Evolutionary conservation across 2,888 invertebrate genomes (phyloP), one percentile per base, ranked within the genome.

Genomic region (Mimumesa dahlbomi): DNA sequence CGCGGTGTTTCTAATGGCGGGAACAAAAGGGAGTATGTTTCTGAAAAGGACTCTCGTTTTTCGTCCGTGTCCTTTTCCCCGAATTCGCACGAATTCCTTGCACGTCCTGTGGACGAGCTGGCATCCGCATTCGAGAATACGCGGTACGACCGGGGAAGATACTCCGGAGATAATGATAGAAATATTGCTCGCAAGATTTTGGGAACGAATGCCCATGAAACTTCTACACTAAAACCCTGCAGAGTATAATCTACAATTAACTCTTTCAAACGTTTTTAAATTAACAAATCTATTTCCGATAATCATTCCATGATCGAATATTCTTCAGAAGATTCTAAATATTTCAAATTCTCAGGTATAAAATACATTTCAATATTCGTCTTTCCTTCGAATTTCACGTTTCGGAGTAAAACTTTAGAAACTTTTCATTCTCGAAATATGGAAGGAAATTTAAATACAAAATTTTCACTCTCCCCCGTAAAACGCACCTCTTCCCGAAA

Each of bases 81-180:
- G 73, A 74, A 74, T 74, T 71, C 74, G 67, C 78, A 69, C 77
- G 79, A 80, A 80, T 80, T 80, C 79, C 72, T 58, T 43, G 75
- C 79, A 80, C 77, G 79, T 79, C 59, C 50, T 22, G 46, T 38
- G 61, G 61, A 69, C 69, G 73, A 72, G 69, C 62, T 67, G 77
- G 75, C 75, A 79, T 76, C 65, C 64, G 74, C 70, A 46, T 72
- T 72, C 71, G 57, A 42, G 62, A 53, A 63, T 62, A 63, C 62
- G 68, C 52, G 57, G 58, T 46, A 61, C 38, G 50, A 57, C 40
- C 22, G 18, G 46, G 18, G 25, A 52, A 68, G 71, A 70, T 70
- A 62, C 61, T 18, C 48, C 34, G 7, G 34, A 70, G 70, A 70
- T 70, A 70, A 67, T 61, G 54, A 67, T 16, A 42, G 54, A 56